These are phyloP conservation scores for Aproaerema taeniolella DNA, from an alignment of 2,888 invertebrate genomes.

Conservation along the genomic window DNA sequence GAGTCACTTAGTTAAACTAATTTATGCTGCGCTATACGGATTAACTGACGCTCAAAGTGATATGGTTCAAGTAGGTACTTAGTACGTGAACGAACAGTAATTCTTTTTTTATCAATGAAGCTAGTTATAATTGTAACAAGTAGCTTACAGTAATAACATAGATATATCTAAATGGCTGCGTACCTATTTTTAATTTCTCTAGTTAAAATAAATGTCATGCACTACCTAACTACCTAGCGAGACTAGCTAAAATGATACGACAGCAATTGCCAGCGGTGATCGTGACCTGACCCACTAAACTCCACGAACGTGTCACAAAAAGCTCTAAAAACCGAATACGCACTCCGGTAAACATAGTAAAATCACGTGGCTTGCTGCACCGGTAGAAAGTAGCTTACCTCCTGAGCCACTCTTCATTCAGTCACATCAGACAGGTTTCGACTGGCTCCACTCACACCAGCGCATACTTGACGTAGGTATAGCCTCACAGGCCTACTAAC, in stretches of 20 bases:
- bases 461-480: constrained; percentile 21
- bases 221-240: no score
- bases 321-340: constrained; percentile 9
- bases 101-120: no score
- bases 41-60: not conserved
- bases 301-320: no score
- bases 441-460: constrained; percentile 54
- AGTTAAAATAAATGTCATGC: no score
- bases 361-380: constrained; percentile 46
- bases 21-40: not conserved
- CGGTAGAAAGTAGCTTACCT: constrained; percentile 74
- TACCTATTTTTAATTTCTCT: no score
- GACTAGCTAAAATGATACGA: no score
- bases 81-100: no score
- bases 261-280: no score
- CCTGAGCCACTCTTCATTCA: constrained; percentile 72
- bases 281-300: no score
- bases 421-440: constrained; percentile 65
- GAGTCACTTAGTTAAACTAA: not conserved
- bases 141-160: no score
- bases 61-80: not conserved
- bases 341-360: constrained; percentile 35
- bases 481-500: constrained; percentile 27
- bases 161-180: no score
- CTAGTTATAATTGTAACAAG: no score